phyloP scores from a whole-genome alignment of 2,888 invertebrate genomes.

The Euzophera pinguis region DNA sequence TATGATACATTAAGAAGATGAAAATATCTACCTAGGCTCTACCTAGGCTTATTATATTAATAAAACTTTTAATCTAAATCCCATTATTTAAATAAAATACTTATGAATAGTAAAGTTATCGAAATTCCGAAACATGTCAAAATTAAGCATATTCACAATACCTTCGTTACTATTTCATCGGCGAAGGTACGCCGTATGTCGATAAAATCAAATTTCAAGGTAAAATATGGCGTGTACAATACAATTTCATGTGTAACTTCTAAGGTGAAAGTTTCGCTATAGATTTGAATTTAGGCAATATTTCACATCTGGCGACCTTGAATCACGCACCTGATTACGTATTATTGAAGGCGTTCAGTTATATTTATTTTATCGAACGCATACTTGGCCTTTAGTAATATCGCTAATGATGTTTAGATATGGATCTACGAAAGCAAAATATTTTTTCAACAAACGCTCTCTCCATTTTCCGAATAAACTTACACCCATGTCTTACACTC shows the following conservation, averaged over 20 bases:
- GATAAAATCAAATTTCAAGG: conserved; percentile 48
- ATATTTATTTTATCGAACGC: conserved; percentile 29
- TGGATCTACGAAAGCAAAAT: neutral
- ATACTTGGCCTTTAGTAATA: conserved; percentile 21
- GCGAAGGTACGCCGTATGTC: conserved; percentile 17
- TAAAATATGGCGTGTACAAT: conserved; percentile 51
- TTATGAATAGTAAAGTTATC: too few species aligned
- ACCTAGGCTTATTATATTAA: too few species aligned
- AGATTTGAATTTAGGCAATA: conserved; percentile 35
- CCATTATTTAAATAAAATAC: too few species aligned
- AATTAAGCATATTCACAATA: neutral
- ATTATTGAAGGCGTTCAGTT: conserved; percentile 26
- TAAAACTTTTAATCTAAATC: too few species aligned
- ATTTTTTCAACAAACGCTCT: neutral
- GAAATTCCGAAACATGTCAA: too few species aligned
- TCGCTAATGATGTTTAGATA: conserved; percentile 15
- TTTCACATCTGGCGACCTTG: conserved; percentile 20
- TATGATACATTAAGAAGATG: too few species aligned
- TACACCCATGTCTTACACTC: neutral
- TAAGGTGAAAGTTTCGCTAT: conserved; percentile 36
- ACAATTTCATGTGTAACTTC: conserved; percentile 42
- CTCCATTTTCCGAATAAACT: neutral
- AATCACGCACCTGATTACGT: conserved; percentile 20
- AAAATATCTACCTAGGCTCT: too few species aligned
- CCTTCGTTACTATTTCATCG: neutral